Percentiles rank a stretch among this genome's conserved stretches.
phyloP scores from a whole-genome alignment of 2,797 vertebrate genomes.

The Bovichtus variegatus region DNA sequence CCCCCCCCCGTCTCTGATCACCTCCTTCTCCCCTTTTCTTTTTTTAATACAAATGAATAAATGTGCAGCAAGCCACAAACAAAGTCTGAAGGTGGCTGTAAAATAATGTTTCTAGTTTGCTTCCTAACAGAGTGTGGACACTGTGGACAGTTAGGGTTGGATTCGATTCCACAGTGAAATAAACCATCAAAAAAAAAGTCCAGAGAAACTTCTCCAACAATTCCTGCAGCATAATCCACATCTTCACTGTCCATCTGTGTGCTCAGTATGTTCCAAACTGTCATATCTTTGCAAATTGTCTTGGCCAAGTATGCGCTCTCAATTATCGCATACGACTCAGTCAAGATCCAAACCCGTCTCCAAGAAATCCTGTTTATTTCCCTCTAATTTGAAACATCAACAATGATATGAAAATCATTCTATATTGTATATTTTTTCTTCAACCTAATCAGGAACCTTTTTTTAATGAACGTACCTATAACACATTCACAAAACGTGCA shows the following conservation, averaged over 20 bases:
- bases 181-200: slow-evolving; percentile 17
- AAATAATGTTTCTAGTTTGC: slow-evolving; percentile 29
- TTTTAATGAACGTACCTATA: not conserved
- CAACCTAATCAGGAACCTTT: not conserved
- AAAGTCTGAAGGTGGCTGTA: slow-evolving; percentile 23
- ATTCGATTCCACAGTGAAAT: slow-evolving; percentile 3
- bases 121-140: not conserved
- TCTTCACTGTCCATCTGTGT: slow-evolving; percentile 61
- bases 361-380: no score
- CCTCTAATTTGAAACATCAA: not conserved
- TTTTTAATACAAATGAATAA: slow-evolving; percentile 49
- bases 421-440: not conserved
- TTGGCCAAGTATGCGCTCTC: slow-evolving; percentile 10
- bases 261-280: slow-evolving; percentile 39
- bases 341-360: slow-evolving; percentile 2
- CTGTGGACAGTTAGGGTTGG: slow-evolving; percentile 6
- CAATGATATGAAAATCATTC: not conserved
- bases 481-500: not conserved
- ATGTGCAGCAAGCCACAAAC: slow-evolving; percentile 51
- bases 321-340: not conserved
- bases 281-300: slow-evolving; percentile 4
- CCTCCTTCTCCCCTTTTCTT: slow-evolving; percentile 25
- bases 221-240: slow-evolving; percentile 18
- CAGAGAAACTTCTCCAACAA: slow-evolving; percentile 34
- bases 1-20: slow-evolving; percentile 47